phyloP scores from a whole-genome alignment of 2,113 vertebrate species.

The Malurus alboscapulatus region DNA sequence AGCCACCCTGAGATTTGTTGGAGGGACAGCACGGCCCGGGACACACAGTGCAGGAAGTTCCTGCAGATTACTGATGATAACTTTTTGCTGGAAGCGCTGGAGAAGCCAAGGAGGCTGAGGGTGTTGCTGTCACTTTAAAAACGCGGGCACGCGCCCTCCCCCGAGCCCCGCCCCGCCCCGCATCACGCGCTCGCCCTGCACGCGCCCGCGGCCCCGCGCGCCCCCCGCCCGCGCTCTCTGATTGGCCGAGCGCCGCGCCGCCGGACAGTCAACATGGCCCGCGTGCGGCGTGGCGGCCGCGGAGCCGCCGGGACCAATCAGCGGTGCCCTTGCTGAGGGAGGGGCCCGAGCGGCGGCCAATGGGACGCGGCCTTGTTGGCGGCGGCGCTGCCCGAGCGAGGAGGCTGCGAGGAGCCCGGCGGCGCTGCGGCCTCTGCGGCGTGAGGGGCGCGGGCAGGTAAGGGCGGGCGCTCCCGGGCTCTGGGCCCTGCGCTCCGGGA shows the following conservation, averaged over 20 bases:
- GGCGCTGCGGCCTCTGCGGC: slow-evolving; percentile 55
- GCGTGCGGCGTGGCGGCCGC: neutral
- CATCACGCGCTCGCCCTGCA: neutral
- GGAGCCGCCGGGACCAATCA: slow-evolving; percentile 1
- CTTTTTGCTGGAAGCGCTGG: accelerated
- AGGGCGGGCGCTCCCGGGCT: neutral
- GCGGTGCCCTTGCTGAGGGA: neutral
- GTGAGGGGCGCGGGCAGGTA: slow-evolving; percentile 12
- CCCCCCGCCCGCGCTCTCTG: neutral
- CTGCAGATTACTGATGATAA: accelerated
- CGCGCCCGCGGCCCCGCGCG: neutral
- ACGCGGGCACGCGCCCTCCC: neutral
- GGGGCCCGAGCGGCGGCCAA: neutral
- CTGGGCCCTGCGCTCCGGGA: neutral
- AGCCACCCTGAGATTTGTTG: accelerated
- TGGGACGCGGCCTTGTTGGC: slow-evolving; percentile 23
- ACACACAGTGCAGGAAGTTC: accelerated
- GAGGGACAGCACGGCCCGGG: neutral
- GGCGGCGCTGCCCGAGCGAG: slow-evolving; percentile 34
- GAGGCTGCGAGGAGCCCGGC: neutral
- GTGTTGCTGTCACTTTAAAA: neutral
- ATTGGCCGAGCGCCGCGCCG: slow-evolving; percentile 44
- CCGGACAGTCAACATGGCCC: slow-evolving; percentile 14
- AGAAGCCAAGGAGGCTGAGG: accelerated
- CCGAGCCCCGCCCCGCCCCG: accelerated